A percentile compares a stretch with the other conserved stretches of the same genome.
Conservation (phyloP, 2,888 invertebrate genomes). For the Esperia sulphurella region DNA sequence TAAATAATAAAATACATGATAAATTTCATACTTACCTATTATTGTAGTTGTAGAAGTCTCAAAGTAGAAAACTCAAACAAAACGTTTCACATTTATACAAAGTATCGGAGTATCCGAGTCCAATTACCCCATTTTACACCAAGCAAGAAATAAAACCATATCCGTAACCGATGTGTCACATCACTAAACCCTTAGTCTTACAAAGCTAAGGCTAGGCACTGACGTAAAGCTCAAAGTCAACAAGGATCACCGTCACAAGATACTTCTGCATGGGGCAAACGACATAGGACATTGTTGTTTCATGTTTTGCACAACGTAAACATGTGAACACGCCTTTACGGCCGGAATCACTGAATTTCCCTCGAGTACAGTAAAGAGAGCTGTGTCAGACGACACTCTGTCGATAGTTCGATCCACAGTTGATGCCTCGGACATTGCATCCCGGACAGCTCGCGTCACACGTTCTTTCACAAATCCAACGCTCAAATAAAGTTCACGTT, state of each 20-base stretch:
- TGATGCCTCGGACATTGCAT: constrained; percentile 42
- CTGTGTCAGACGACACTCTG: constrained; percentile 50
- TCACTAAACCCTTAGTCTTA: background rate
- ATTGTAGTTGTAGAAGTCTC: no score
- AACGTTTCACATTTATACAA: no score
- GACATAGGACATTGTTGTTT: constrained; percentile 47
- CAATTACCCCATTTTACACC: no score
- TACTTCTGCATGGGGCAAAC: constrained; percentile 25
- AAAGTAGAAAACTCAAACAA: no score
- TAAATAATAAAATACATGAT: no score
- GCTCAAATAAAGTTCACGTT: constrained; percentile 49
- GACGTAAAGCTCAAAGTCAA: constrained; percentile 20
- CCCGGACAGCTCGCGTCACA: constrained; percentile 32
- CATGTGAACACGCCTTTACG: constrained; percentile 46
- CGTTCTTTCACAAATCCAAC: constrained; percentile 44
- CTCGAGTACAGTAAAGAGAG: constrained; percentile 64
- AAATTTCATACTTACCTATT: no score
- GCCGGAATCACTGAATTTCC: constrained; percentile 68
- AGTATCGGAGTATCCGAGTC: no score
- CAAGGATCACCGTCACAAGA: constrained; percentile 23
- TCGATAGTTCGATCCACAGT: constrained; percentile 52
- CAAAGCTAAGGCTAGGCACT: constrained; percentile 15
- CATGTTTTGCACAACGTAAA: constrained; percentile 40
- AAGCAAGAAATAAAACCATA: no score
- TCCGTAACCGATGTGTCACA: background rate